A percentile compares a stretch with the other conserved stretches of the same genome.
phyloP scores from a whole-genome alignment of 1,140 invertebrate species.

The Philaenus spumarius region DNA sequence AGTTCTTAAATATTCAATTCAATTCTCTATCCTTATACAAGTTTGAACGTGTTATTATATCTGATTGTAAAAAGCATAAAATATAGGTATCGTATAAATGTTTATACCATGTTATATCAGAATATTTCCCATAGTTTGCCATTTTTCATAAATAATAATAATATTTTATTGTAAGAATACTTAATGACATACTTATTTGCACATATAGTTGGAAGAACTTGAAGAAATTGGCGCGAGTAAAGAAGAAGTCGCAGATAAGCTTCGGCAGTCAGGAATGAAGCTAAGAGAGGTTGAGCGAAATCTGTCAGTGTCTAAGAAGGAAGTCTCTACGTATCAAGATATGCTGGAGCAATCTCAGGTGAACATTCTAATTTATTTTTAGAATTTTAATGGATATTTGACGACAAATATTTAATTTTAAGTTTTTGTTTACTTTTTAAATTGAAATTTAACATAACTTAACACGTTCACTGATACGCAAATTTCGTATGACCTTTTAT shows the following conservation, averaged over 20 bases:
- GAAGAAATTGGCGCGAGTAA: constrained; percentile 61
- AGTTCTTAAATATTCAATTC: no score
- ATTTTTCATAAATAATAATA: background rate
- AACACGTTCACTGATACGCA: no score
- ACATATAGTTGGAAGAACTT: constrained; percentile 65
- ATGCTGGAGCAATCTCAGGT: constrained; percentile 65
- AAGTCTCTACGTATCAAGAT: constrained; percentile 63
- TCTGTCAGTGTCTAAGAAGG: constrained; percentile 56
- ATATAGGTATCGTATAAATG: background rate
- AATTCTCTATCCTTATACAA: no score
- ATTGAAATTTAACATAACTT: no score
- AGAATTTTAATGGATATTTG: background rate
- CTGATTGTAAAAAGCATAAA: background rate
- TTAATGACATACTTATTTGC: background rate
- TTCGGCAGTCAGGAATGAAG: constrained; percentile 60
- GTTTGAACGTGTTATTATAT: no score
- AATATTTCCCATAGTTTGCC: background rate
- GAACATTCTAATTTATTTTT: background rate
- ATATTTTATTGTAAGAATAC: background rate
- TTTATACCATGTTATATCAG: no score
- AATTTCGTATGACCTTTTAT: no score
- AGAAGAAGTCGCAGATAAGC: constrained; percentile 61
- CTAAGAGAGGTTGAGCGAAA: constrained; percentile 63
- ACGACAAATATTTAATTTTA: no score
- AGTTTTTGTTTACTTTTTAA: no score